Base-by-base conservation (phyloP, 2,888 invertebrate species). In the Heteromyza rotundicornis region DNA sequence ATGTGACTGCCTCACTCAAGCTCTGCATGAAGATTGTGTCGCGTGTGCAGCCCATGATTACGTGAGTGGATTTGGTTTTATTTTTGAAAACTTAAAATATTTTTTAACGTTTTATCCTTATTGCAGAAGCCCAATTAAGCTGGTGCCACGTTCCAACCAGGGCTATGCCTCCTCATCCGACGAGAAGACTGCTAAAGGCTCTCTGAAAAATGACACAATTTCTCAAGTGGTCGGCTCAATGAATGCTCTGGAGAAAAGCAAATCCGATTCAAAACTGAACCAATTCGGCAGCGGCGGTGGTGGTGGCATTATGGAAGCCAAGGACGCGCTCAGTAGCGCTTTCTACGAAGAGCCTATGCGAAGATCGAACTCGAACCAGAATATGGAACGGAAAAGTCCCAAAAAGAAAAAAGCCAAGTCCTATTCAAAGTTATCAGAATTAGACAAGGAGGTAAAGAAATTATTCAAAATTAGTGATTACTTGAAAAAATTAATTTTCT, bases 21-120 rank as follows among this genome's bases (percentile, higher is more conserved):
- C 84, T 92, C 2, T 90, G 91, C 74, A 88, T 88, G 64, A 91
- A 90, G 82, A 89, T 93, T 68, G 84, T 92, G 16, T 88, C 89
- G 0, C 88, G 90, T 77, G 90, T 92, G 14, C 91, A 91, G 78
- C 92, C 92, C 0, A 85, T 87, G 66, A 85, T 86, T 20, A 81
- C 85, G 76, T 84, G 71, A 79, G 75, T 68, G 40, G 57, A 64
- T 64, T 40, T 14, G 8, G 10, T 5, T 8, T 10, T 7, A 22
- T 22, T 51, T 32, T 20, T 51, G 35, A 8, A 12, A 51, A 23
- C 32, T 16, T n/a, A 1, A 10, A 22, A 35, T 47, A 17, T 50
- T 54, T 35, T 32, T 49, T 47, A 14, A 22, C 10, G 27, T n/a
- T 49, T 16, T 14, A 14, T 16, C 50, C 20, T n/a, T n/a, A n/a